A percentile compares a stretch with the other conserved stretches of the same genome.
Evolutionary conservation across 2,888 invertebrate species (phyloP).

Genomic region (Aspidiotus rigidus): DNA sequence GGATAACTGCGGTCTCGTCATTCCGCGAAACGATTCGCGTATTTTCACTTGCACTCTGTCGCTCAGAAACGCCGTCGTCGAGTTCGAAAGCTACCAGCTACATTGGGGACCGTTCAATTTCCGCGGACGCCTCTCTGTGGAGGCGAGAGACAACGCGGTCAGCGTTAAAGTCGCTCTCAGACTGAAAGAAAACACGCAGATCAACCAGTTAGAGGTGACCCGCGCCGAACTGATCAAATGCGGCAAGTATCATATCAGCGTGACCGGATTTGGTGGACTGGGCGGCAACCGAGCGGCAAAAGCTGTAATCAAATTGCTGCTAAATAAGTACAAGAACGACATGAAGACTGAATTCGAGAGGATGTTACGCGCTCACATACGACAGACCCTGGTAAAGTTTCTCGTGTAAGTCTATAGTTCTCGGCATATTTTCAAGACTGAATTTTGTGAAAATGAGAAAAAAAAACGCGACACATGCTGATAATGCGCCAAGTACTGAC

Average conservation of each 20-base stretch:
- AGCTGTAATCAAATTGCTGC: conserved; percentile 10
- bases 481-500: too few species aligned
- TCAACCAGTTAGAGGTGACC: conserved; percentile 21
- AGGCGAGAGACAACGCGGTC: conserved; percentile 20
- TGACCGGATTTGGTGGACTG: conserved; percentile 26
- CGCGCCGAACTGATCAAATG: conserved; percentile 23
- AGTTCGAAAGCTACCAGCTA: conserved; percentile 23
- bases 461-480: too few species aligned
- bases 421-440: too few species aligned
- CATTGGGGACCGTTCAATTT: conserved; percentile 26
- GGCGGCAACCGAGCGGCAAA: conserved; percentile 25
- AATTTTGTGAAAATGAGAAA: too few species aligned
- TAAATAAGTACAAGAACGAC: conserved; percentile 22
- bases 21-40: conserved; percentile 7
- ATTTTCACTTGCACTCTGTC: conserved; percentile 18
- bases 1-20: conserved; percentile 22
- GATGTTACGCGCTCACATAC: conserved; percentile 12
- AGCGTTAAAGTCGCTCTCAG: conserved; percentile 16
- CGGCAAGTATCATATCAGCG: conserved; percentile 14
- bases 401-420: neutral
- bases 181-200: conserved; percentile 15
- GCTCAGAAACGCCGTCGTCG: conserved; percentile 13
- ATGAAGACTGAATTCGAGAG: conserved; percentile 16
- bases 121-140: conserved; percentile 16
- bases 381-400: conserved; percentile 18